Conservation (phyloP, 2,888 invertebrate genomes). For the Thecocarcelia acutangulata region DNA sequence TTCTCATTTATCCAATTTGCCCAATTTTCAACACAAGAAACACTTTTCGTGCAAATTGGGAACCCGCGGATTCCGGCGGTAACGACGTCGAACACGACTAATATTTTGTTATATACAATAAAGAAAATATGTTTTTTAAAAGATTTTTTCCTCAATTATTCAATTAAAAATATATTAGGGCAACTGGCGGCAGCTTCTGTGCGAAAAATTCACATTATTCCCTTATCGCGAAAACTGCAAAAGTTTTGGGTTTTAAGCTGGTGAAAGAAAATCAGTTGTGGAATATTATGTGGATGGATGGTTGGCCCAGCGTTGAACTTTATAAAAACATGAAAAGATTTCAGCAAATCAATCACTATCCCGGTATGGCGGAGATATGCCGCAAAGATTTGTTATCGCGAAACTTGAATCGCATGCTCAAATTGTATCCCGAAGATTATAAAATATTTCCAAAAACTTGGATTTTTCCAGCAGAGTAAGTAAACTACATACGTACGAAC, state of each 20-base stretch:
- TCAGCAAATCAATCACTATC: slow-evolving; percentile 96
- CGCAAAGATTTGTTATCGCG: slow-evolving; percentile 93
- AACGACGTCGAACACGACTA: too few relatives aligned
- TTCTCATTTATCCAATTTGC: too few relatives aligned
- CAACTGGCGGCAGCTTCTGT: slow-evolving; percentile 77
- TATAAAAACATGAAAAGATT: slow-evolving; percentile 96
- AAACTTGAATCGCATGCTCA: slow-evolving; percentile 94
- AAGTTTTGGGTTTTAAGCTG: slow-evolving; percentile 77
- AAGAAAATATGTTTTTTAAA: too few relatives aligned
- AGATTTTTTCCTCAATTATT: neutral
- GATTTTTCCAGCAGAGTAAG: slow-evolving; percentile 95
- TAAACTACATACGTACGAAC: neutral
- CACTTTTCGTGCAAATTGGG: too few relatives aligned
- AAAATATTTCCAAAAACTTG: slow-evolving; percentile 96
- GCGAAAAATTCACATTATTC: slow-evolving; percentile 77
- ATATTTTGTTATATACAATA: too few relatives aligned
- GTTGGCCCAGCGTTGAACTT: slow-evolving; percentile 91
- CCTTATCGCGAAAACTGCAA: slow-evolving; percentile 78
- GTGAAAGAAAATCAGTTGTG: slow-evolving; percentile 91
- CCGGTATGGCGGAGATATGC: slow-evolving; percentile 94
- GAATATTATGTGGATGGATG: slow-evolving; percentile 95
- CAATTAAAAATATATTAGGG: slow-evolving; percentile 67
- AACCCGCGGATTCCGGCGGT: too few relatives aligned
- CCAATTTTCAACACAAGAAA: too few relatives aligned
- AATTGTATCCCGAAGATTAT: slow-evolving; percentile 93